These are phyloP conservation scores for Nyleta sp. DNA, from an alignment of 2,888 invertebrate genomes.

Conservation along the genomic window DNA sequence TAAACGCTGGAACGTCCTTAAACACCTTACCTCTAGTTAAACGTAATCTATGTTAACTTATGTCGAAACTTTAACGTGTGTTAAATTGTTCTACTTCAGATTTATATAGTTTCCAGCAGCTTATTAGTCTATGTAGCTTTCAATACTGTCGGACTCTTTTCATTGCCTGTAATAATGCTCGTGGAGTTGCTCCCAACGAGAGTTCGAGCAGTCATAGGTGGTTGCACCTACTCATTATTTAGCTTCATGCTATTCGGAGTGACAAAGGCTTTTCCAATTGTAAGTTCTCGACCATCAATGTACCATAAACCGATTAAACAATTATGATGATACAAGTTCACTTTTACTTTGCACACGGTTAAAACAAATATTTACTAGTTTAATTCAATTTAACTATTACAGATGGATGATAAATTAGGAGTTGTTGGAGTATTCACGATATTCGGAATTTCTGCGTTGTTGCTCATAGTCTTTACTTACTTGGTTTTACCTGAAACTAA, in stretches of 20 bases:
- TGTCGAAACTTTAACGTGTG: not conserved
- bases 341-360: not conserved
- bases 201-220: conserved; percentile 89
- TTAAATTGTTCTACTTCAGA: conserved; percentile 63
- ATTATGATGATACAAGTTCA: not conserved
- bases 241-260: conserved; percentile 87
- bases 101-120: conserved; percentile 82
- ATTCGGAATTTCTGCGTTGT: conserved; percentile 86
- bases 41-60: not conserved
- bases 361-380: no score
- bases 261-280: conserved; percentile 88
- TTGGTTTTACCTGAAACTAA: conserved; percentile 90
- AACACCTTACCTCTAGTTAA: no score
- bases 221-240: conserved; percentile 88
- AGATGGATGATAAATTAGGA: conserved; percentile 82
- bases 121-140: conserved; percentile 88
- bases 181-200: conserved; percentile 90
- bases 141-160: conserved; percentile 89
- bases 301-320: not conserved
- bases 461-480: conserved; percentile 87
- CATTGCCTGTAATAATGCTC: conserved; percentile 89
- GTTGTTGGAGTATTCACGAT: conserved; percentile 88
- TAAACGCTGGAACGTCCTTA: no score
- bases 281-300: conserved; percentile 73
- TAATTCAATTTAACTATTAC: not conserved